A percentile compares a stretch with the other conserved stretches of the same genome.
Conservation (phyloP, 2,797 vertebrate genomes). For the Cynopterus sphinx region DNA sequence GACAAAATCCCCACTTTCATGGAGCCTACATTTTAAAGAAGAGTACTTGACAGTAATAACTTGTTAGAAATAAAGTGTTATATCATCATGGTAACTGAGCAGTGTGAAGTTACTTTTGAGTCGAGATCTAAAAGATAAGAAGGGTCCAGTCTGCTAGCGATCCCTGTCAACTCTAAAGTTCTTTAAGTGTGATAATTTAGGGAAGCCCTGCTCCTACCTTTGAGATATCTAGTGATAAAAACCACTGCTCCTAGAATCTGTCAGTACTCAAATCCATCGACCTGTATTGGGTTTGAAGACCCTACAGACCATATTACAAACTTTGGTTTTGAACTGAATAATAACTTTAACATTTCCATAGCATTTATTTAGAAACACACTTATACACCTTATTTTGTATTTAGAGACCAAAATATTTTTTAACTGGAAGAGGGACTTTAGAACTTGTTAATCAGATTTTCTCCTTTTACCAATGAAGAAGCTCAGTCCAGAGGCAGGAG, state of each 20-base stretch:
- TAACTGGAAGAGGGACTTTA: neutral
- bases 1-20: neutral
- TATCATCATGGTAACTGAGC: neutral
- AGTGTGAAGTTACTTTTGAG: neutral
- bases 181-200: neutral
- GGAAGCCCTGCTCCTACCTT: neutral
- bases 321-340: neutral
- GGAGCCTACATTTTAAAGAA: neutral
- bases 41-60: neutral
- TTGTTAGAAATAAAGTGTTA: neutral
- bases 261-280: neutral
- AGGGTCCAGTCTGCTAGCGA: neutral
- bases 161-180: neutral
- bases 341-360: neutral
- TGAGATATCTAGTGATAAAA: neutral
- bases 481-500: neutral
- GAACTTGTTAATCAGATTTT: neutral
- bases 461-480: neutral
- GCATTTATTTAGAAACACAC: neutral
- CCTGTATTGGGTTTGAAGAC: neutral
- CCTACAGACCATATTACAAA: neutral
- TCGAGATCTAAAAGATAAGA: neutral
- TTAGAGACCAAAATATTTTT: conserved; percentile 4
- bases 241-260: neutral
- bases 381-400: neutral